Conservation (phyloP, 92 coral and sea anemone genomes). For the Palythoa grandiflora region DNA sequence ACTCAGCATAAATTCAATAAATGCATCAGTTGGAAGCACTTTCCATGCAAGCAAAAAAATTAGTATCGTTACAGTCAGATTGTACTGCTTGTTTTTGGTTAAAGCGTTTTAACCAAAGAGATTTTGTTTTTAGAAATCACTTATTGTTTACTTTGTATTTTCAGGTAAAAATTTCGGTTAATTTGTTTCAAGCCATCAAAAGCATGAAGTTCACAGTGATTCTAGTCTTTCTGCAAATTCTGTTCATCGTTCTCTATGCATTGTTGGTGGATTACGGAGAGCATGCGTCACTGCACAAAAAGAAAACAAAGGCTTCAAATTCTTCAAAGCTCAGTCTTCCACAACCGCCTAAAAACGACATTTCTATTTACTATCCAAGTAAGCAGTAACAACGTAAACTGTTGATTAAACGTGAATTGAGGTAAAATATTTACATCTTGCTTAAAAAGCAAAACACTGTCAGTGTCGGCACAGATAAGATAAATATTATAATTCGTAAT, state of each 20-base stretch:
- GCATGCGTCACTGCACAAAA: background rate
- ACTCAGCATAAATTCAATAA: too few relatives aligned
- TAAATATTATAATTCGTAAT: too few relatives aligned
- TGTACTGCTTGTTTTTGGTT: too few relatives aligned
- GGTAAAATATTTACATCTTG: too few relatives aligned
- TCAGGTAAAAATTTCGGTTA: background rate
- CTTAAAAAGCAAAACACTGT: too few relatives aligned
- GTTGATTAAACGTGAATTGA: too few relatives aligned
- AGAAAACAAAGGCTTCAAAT: background rate
- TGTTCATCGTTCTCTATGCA: slow-evolving; percentile 14
- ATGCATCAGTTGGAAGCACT: too few relatives aligned
- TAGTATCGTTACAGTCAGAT: too few relatives aligned
- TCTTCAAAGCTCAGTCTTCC: background rate
- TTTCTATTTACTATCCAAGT: slow-evolving; percentile 32
- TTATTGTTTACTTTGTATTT: background rate
- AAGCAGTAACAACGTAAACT: background rate
- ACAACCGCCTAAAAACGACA: slow-evolving; percentile 7
- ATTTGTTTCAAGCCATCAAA: background rate
- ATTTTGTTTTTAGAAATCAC: background rate
- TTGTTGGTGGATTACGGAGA: slow-evolving; percentile 20
- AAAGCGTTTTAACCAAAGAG: background rate
- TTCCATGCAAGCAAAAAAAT: too few relatives aligned
- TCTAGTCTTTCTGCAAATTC: slow-evolving; percentile 8
- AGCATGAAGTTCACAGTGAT: slow-evolving; percentile 11
- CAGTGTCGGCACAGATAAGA: too few relatives aligned